Conservation (phyloP, 2,113 vertebrate genomes). For the Aix galericulata region DNA sequence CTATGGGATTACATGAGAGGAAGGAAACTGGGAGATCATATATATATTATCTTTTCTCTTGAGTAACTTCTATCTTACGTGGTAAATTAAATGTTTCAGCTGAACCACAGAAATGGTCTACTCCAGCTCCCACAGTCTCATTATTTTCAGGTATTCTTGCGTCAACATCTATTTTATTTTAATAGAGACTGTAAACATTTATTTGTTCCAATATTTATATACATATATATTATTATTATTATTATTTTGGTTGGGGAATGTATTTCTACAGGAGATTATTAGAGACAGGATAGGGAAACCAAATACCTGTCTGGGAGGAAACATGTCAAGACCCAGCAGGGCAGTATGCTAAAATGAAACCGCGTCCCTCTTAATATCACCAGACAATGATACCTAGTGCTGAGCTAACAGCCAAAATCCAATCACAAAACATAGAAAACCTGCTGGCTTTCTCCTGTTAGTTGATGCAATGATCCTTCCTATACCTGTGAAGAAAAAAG, state of each 20-base stretch:
- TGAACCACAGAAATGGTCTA: not conserved
- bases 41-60: not conserved
- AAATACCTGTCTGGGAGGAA: not conserved
- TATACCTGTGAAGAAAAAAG: not conserved
- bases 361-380: not conserved
- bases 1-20: not conserved
- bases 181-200: not conserved
- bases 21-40: no score
- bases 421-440: not conserved
- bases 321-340: not conserved
- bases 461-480: not conserved
- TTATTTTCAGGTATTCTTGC: not conserved
- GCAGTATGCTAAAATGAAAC: not conserved
- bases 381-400: not conserved
- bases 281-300: not conserved
- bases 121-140: not conserved
- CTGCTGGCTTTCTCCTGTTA: not conserved
- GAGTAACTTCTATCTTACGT: not conserved
- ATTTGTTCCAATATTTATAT: not conserved
- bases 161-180: not conserved
- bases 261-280: not conserved
- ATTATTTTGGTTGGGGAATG: not conserved
- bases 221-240: no score
- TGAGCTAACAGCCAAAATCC: not conserved
- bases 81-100: not conserved